Evolutionary conservation across 2,797 vertebrate species (phyloP), one percentile per base, ranked within the genome.

Genomic region (Etheostoma perlongum): DNA sequence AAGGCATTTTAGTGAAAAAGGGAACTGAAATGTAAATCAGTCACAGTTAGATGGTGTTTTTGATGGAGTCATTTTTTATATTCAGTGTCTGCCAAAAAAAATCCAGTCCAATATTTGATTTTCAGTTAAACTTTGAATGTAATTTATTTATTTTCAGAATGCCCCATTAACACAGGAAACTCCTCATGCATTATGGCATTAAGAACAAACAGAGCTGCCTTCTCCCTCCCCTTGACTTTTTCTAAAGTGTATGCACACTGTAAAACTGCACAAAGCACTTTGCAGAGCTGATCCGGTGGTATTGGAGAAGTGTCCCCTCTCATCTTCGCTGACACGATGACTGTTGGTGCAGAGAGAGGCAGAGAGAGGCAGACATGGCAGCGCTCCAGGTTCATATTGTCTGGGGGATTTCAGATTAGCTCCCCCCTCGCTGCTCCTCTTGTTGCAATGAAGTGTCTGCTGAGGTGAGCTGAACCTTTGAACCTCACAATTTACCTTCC

Each of bases 261-360:
- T 74, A 69, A 81, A 81, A 67, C 47, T 6, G 74, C 67, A 69
- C 63, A 10, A 18, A 72, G 59, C 74, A 23, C 75, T 86, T 63
- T 73, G 52, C 72, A 44, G 82, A 76, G 85, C 89, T 91, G 90
- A 90, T 62, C 59, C 23, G 6, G 72, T 67, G 82, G 2, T 89
- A 85, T 89, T 67, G 86, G 84, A 90, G 85, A 88, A 33, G 79
- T 25, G 63, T 79, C 74, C 5, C 62, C 42, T 70, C 61, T 65
- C 72, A 6, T 65, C 79, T 71, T 11, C 4, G 80, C 80, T 85
- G 82, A 78, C 83, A 71, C 54, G 30, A 65, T n/a, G 49, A n/a
- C 79, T 81, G 74, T 40, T 46, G 67, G 33, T 59, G 66, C 62
- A 71, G 78, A 57, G 33, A 71, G 63, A 77, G 58, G 66, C 62